These are phyloP conservation scores for Caenorhabditis plicata DNA, from an alignment of 2,888 invertebrate species.

Conservation along the genomic window DNA sequence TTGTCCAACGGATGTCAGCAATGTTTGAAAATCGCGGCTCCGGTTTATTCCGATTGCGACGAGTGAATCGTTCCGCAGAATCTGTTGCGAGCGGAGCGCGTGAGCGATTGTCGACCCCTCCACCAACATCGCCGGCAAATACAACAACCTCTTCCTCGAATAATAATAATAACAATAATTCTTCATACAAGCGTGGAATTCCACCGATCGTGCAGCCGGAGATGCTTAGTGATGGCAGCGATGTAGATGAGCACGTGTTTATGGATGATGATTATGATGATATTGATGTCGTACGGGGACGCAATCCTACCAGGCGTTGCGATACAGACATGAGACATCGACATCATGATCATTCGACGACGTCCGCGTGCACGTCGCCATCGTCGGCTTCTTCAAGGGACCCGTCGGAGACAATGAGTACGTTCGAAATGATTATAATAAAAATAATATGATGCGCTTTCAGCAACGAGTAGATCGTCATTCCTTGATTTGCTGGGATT, in stretches of 20 bases:
- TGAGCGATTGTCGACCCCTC: slow-evolving; percentile 57
- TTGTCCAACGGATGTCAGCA: slow-evolving; percentile 46
- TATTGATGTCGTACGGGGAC: slow-evolving; percentile 25
- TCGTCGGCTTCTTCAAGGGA: slow-evolving; percentile 60
- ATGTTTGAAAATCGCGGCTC: slow-evolving; percentile 39
- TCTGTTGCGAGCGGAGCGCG: slow-evolving; percentile 53
- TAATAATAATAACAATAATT: slow-evolving; percentile 6
- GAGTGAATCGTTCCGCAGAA: slow-evolving; percentile 23
- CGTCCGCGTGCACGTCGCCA: slow-evolving; percentile 59
- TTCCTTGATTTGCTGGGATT: slow-evolving; percentile 57
- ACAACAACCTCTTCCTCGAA: slow-evolving; percentile 58
- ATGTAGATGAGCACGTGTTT: slow-evolving; percentile 43
- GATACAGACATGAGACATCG: slow-evolving; percentile 22
- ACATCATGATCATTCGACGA: slow-evolving; percentile 31
- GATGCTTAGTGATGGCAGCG: slow-evolving; percentile 55
- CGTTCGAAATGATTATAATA: slow-evolving; percentile 4
- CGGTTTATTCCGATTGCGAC: slow-evolving; percentile 26
- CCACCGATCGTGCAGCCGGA: slow-evolving; percentile 62
- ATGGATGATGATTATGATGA: slow-evolving; percentile 22
- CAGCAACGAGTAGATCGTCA: slow-evolving; percentile 58
- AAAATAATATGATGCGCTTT: slow-evolving; percentile 11
- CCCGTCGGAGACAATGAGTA: slow-evolving; percentile 58
- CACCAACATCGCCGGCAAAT: slow-evolving; percentile 36
- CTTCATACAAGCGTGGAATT: slow-evolving; percentile 3
- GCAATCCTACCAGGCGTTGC: slow-evolving; percentile 31